phyloP scores from a whole-genome alignment of 2,888 invertebrate genomes.

The Rotaria magnacalcarata region DNA sequence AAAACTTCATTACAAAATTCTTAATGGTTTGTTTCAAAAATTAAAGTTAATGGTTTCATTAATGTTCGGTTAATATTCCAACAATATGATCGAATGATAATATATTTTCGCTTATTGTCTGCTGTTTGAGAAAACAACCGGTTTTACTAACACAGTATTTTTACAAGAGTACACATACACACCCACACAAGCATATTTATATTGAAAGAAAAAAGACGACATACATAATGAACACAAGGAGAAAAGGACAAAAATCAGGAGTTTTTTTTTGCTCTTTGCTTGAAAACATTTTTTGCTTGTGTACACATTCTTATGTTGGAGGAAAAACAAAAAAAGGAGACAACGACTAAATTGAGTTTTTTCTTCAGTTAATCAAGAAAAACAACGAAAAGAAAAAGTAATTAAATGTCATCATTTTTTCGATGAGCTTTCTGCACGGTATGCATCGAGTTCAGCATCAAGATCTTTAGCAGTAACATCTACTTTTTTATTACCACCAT shows the following conservation, averaged over 20 bases:
- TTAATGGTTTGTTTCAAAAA: no score
- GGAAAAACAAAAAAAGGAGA: not conserved
- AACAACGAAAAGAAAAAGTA: not conserved
- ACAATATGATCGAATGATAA: not conserved
- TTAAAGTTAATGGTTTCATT: no score
- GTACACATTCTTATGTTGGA: not conserved
- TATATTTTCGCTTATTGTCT: not conserved
- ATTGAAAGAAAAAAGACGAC: not conserved
- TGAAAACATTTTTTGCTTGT: not conserved
- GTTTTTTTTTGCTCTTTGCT: no score
- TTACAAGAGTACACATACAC: not conserved
- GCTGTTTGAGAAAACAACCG: not conserved
- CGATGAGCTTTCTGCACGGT: not conserved
- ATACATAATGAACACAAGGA: not conserved
- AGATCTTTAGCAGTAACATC: not conserved
- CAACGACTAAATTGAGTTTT: not conserved
- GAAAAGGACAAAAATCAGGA: not conserved
- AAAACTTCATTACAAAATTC: no score
- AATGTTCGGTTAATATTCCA: no score
- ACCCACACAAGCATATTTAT: not conserved
- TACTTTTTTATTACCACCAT: not conserved
- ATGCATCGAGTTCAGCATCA: not conserved
- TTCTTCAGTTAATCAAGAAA: not conserved
- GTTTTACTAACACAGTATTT: slow-evolving; percentile 11
- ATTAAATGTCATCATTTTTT: not conserved